A percentile compares a stretch with the other conserved stretches of the same genome.
Evolutionary conservation across 2,888 invertebrate species (phyloP).

Genomic region (Hirtodrosophila duncani): DNA sequence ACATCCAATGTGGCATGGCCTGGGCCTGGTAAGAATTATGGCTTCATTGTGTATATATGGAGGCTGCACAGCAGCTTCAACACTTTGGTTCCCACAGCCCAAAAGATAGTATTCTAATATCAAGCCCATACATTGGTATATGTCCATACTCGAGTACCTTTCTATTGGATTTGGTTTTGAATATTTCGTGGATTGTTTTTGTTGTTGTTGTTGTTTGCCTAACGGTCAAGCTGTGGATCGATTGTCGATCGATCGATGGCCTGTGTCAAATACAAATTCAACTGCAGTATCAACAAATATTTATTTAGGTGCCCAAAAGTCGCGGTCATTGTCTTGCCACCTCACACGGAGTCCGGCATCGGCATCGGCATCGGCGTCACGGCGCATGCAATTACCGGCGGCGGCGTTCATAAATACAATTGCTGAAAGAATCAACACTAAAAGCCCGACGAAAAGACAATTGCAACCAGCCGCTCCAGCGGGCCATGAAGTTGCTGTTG

Average conservation of each 20-base stretch:
- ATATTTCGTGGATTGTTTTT: constrained; percentile 7
- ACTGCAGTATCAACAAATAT: constrained; percentile 36
- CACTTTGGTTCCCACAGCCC: constrained; percentile 53
- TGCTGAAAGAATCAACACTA: constrained; percentile 59
- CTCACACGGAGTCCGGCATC: constrained; percentile 32
- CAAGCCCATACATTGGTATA: too few species aligned
- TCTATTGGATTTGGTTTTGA: background rate
- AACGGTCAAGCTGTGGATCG: constrained; percentile 43
- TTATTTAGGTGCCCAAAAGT: constrained; percentile 54
- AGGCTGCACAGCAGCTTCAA: constrained; percentile 10
- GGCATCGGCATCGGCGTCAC: constrained; percentile 6
- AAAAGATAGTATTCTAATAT: constrained; percentile 53
- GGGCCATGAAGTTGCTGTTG: constrained; percentile 59
- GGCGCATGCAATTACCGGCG: constrained; percentile 67
- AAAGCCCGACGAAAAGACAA: constrained; percentile 35
- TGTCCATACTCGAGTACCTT: constrained; percentile 15
- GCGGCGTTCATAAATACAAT: constrained; percentile 63
- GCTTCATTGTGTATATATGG: constrained; percentile 71
- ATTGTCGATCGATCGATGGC: constrained; percentile 11
- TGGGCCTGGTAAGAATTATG: constrained; percentile 57
- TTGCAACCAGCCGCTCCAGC: constrained; percentile 39
- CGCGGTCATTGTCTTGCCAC: constrained; percentile 34
- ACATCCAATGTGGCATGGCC: constrained; percentile 51
- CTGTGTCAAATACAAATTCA: constrained; percentile 57
- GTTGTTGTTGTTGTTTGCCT: too few species aligned